Conservation (phyloP, 1,140 invertebrate species). For the Pachypeltis micranthus region DNA sequence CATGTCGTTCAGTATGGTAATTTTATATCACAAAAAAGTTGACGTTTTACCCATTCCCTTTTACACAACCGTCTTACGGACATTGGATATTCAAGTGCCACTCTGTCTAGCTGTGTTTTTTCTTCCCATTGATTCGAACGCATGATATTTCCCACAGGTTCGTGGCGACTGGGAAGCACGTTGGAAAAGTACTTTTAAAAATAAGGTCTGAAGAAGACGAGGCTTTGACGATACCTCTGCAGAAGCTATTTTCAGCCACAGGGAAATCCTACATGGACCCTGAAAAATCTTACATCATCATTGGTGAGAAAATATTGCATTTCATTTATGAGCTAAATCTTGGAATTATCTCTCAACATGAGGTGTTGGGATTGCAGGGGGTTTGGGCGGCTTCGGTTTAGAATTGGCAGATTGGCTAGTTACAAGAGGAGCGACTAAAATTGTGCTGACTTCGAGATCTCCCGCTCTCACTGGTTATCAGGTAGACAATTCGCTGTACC, state of each 20-base stretch:
- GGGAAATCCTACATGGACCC: constrained; percentile 77
- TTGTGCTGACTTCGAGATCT: constrained; percentile 78
- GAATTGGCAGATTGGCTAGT: constrained; percentile 57
- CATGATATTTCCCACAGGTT: constrained; percentile 39
- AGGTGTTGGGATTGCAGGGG: not conserved
- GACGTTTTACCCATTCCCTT: too few species aligned
- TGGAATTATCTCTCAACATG: not conserved
- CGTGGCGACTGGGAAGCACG: constrained; percentile 93
- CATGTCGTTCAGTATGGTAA: too few species aligned
- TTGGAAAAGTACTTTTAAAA: constrained; percentile 88
- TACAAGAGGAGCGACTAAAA: constrained; percentile 58
- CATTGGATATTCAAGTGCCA: too few species aligned
- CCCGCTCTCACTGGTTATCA: constrained; percentile 86
- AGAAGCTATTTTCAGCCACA: constrained; percentile 50
- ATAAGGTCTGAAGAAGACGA: constrained; percentile 69
- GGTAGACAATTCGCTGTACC: too few species aligned
- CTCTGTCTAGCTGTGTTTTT: too few species aligned
- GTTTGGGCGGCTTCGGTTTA: not conserved
- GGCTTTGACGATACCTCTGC: constrained; percentile 35
- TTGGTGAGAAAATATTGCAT: constrained; percentile 34
- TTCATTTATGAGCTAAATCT: not conserved
- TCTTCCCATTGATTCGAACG: too few species aligned
- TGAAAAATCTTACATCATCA: constrained; percentile 74
- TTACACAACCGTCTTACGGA: too few species aligned
- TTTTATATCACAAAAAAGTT: too few species aligned